Evolutionary conservation across 2,113 vertebrate genomes (phyloP).

Genomic region (Notiomystis cincta): DNA sequence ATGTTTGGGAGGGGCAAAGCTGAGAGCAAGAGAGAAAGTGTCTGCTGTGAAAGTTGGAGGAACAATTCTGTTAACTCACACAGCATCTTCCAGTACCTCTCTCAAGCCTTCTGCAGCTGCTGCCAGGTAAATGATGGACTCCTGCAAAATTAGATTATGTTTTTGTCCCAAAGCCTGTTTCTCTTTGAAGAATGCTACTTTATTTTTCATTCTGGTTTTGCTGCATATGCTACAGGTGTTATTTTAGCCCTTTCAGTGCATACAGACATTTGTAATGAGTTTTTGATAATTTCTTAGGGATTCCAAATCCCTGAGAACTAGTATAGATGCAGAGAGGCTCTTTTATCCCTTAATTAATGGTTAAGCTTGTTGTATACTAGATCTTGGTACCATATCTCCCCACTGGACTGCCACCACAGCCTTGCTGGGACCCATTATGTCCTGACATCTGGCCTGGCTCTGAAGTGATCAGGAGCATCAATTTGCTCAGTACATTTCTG

Average conservation of each 20-base stretch:
- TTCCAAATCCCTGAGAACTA: neutral
- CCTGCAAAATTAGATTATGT: neutral
- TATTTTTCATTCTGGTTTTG: neutral
- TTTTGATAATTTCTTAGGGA: neutral
- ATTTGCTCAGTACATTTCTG: neutral
- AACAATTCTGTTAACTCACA: neutral
- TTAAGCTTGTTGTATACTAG: neutral
- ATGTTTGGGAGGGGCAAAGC: neutral
- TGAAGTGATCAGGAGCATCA: neutral
- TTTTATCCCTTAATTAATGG: neutral
- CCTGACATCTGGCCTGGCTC: neutral
- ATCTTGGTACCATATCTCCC: neutral
- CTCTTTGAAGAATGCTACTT: neutral
- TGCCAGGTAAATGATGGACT: neutral
- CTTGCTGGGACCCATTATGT: neutral
- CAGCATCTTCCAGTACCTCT: neutral
- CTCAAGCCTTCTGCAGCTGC: neutral
- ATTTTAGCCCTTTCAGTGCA: neutral
- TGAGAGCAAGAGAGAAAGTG: neutral
- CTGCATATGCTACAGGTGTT: neutral
- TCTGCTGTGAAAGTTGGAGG: neutral
- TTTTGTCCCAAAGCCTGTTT: neutral
- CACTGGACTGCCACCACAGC: fast-evolving
- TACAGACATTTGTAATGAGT: neutral
- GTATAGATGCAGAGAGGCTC: neutral